These are phyloP conservation scores for Amphiprion percula DNA, from an alignment of 2,113 vertebrate species.

Conservation along the genomic window DNA sequence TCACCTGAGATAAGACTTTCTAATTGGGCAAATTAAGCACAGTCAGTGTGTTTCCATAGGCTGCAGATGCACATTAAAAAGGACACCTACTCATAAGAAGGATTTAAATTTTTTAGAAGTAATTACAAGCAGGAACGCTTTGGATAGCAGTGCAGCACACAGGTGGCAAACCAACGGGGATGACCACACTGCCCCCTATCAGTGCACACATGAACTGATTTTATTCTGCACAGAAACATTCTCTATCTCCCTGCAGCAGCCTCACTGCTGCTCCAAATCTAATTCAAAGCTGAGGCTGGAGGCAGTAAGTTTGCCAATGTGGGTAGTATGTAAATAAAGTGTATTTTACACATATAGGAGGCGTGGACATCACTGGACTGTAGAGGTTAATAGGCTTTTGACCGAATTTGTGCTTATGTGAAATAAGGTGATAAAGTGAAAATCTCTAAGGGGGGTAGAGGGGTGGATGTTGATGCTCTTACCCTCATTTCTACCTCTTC, in stretches of 20 bases:
- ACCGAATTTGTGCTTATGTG: slow-evolving; percentile 20
- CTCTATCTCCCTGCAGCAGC: slow-evolving; percentile 38
- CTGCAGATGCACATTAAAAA: slow-evolving; percentile 7
- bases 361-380: slow-evolving; percentile 23
- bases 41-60: slow-evolving; percentile 7
- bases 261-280: slow-evolving; percentile 7
- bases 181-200: slow-evolving; percentile 79
- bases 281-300: slow-evolving; percentile 21
- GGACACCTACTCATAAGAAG: slow-evolving; percentile 8
- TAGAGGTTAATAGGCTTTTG: slow-evolving; percentile 43
- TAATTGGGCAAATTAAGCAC: slow-evolving; percentile 35
- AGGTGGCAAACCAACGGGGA: slow-evolving; percentile 31
- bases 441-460: background rate
- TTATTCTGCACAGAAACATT: background rate
- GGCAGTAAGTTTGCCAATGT: slow-evolving; percentile 15
- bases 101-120: slow-evolving; percentile 29
- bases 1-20: slow-evolving; percentile 11
- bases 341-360: slow-evolving; percentile 6
- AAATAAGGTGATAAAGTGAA: slow-evolving; percentile 42
- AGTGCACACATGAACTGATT: slow-evolving; percentile 39
- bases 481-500: background rate
- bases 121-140: slow-evolving; percentile 29
- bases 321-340: slow-evolving; percentile 31
- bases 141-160: background rate
- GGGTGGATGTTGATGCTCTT: slow-evolving; percentile 5